Base-by-base conservation (phyloP, 2,797 vertebrate species). In the Catamblyrhynchus diadema region DNA sequence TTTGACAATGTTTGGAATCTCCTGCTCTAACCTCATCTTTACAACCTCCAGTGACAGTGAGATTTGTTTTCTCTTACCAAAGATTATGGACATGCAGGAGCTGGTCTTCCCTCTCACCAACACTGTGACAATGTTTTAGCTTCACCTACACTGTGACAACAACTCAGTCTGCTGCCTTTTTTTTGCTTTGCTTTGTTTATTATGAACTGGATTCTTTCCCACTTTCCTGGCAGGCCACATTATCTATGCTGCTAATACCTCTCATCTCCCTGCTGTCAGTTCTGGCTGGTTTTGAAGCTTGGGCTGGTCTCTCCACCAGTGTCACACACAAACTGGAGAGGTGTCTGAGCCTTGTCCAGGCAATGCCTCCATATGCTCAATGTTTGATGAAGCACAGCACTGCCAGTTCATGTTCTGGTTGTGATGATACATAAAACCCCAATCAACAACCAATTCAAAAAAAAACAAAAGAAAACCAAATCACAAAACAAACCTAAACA, bases 351-450 rank as follows among this genome's bases (percentile, higher is more conserved):
- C 37, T 33, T 1, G 4, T 23, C 21, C 42, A 23, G 32, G 16
- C 4, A 6, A 37, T 14, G 28, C 23, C 14, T 61, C 42, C 33
- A 19, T 2, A 15, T 1, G 10, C 32, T 48, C 6, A 3, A 1
- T 2, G 1, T 30, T 6, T 22, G 57, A 30, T 3, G 2, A 32
- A 41, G 12, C 4, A 1, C 44, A 50, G 24, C 33, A 30, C 41
- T 16, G 9, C 30, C 1, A 6, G 32, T 32, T n/a, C 28, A 13
- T 0, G 6, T 24, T 62, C 39, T 37, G 15, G 3, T 28, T 48
- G 24, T 7, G 19, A 23, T 1, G 14, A 41, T 2, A 25, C 3
- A 10, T 10, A 82, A 62, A 56, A 24, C 2, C 9, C 18, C 47
- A 57, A 12, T 14, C 39, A 72, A 41, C 42, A 6, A 20, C 14